A percentile compares a stretch with the other conserved stretches of the same genome.
Conservation (phyloP, 2,113 vertebrate species). For the Trematocara variabile region DNA sequence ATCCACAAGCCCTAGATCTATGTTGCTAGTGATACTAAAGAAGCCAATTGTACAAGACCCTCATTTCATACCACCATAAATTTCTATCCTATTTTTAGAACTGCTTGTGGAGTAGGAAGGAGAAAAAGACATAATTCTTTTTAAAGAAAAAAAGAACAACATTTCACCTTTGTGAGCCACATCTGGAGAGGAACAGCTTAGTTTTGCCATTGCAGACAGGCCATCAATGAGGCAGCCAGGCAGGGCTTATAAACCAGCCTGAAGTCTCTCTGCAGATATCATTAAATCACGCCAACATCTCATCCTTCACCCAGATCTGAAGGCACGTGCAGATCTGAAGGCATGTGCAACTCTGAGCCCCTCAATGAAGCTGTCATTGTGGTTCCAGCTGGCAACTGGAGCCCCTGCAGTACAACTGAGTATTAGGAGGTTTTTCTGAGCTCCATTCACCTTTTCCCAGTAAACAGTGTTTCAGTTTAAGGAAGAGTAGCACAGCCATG, state of each 20-base stretch:
- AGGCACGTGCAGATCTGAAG: slow-evolving; percentile 17
- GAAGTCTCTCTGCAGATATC: neutral
- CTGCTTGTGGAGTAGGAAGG: neutral
- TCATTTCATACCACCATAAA: neutral
- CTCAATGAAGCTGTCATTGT: slow-evolving; percentile 31
- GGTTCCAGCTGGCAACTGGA: neutral
- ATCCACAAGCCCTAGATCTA: neutral
- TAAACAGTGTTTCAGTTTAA: slow-evolving; percentile 35
- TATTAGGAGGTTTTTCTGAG: neutral
- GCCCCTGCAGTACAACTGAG: neutral
- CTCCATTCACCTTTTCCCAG: slow-evolving; percentile 22
- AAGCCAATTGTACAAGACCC: neutral
- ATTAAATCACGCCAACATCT: slow-evolving; percentile 14
- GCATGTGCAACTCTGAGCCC: slow-evolving; percentile 10
- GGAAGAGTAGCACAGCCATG: neutral
- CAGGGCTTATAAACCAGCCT: slow-evolving; percentile 8
- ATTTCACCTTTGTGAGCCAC: slow-evolving; percentile 28
- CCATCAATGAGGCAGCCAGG: neutral
- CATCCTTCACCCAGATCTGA: neutral
- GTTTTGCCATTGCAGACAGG: slow-evolving; percentile 39
- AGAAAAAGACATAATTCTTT: neutral
- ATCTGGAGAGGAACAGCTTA: neutral
- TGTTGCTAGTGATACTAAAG: neutral
- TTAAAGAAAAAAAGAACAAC: neutral
- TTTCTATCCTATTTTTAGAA: neutral